These are phyloP conservation scores for Temnothorax ravouxi DNA, from an alignment of 2,888 invertebrate genomes.

Conservation along the genomic window DNA sequence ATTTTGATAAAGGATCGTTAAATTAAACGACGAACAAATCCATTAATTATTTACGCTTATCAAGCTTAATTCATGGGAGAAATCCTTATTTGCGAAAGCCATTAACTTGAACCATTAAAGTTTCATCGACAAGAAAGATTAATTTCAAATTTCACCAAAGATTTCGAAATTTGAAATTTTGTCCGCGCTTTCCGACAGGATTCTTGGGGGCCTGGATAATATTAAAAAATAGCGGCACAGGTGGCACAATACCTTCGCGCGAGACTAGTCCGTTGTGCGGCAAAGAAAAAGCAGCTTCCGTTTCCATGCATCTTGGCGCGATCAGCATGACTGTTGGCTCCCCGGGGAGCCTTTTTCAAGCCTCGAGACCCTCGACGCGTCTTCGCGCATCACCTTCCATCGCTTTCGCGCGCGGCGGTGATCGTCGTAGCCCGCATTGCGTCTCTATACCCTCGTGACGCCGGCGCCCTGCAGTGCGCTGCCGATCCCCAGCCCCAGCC, in stretches of 20 bases:
- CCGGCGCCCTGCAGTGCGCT: constrained; percentile 69
- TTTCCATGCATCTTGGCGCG: constrained; percentile 49
- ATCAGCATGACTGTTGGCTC: constrained; percentile 36
- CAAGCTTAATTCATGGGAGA: neutral
- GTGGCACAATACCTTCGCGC: constrained; percentile 3
- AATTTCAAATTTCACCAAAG: neutral
- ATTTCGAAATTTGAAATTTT: neutral
- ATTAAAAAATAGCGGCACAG: constrained; percentile 4
- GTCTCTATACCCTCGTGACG: constrained; percentile 69
- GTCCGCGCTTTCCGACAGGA: neutral
- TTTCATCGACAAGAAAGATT: too few relatives aligned
- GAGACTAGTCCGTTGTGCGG: neutral
- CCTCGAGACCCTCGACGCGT: constrained; percentile 1
- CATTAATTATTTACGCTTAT: constrained; percentile 2
- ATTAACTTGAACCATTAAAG: neutral
- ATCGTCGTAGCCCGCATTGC: constrained; percentile 69
- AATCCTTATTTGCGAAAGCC: neutral
- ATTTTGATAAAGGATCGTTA: neutral
- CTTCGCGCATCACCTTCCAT: constrained; percentile 38
- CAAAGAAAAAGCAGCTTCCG: constrained; percentile 45
- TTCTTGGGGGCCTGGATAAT: neutral
- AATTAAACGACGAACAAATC: constrained; percentile 3
- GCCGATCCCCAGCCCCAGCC: constrained; percentile 34
- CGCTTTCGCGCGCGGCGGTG: constrained; percentile 20
- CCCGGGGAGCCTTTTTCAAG: neutral